Conservation (phyloP, 2,113 vertebrate species). For the Pteronura brasiliensis region DNA sequence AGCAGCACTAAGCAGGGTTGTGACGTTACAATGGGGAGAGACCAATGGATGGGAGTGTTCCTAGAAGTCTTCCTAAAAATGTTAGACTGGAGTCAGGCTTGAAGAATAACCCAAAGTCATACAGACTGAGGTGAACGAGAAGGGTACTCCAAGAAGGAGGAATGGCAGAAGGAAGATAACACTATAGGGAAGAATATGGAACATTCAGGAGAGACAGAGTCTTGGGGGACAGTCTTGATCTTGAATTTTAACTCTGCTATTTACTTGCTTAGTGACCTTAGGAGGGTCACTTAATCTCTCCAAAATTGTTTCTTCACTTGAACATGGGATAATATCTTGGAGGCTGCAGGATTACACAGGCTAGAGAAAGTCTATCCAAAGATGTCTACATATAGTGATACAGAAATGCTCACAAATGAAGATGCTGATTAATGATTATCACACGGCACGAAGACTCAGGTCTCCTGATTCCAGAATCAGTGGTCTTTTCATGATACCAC, state of each 20-base stretch:
- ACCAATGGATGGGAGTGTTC: too few relatives aligned
- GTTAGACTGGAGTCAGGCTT: background rate
- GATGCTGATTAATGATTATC: conserved; percentile 16
- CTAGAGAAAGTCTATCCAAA: background rate
- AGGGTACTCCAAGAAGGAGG: background rate
- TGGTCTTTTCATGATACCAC: background rate
- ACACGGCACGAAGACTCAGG: background rate
- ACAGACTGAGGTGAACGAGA: background rate
- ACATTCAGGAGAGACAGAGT: background rate
- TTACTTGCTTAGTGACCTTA: background rate
- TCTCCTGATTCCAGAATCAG: background rate
- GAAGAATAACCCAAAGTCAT: background rate
- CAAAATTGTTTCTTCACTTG: background rate
- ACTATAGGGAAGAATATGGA: background rate
- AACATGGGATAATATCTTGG: background rate
- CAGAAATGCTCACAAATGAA: conserved; percentile 11
- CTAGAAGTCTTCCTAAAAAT: background rate
- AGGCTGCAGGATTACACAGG: background rate
- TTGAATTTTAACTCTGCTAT: background rate
- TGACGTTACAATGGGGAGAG: background rate
- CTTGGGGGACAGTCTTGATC: background rate
- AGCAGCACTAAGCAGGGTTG: background rate
- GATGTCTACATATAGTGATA: background rate
- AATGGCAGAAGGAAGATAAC: background rate
- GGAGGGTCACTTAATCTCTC: background rate